These are phyloP conservation scores for Pemphigus obesinymphae DNA, from an alignment of 1,140 invertebrate species.

Conservation along the genomic window DNA sequence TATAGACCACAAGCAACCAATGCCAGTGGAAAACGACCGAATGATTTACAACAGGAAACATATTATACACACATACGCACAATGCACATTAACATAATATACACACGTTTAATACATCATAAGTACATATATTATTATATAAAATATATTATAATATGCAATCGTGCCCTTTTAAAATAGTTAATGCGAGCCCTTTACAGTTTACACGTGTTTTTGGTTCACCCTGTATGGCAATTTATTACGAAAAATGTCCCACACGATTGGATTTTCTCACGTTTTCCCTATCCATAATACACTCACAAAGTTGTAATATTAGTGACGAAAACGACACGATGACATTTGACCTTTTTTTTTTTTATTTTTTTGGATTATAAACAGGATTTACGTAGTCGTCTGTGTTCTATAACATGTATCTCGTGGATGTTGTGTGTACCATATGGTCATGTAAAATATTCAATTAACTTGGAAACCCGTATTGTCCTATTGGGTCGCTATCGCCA, in stretches of 20 bases:
- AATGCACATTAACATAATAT: too few relatives aligned
- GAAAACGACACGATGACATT: background rate
- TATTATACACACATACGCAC: too few relatives aligned
- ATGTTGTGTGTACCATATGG: conserved; percentile 10
- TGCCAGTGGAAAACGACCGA: conserved; percentile 1
- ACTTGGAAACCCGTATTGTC: conserved; percentile 2
- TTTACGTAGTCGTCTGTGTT: background rate
- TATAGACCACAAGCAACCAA: background rate
- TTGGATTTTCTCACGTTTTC: conserved; percentile 29
- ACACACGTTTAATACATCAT: background rate
- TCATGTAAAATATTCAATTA: conserved; percentile 31
- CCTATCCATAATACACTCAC: background rate
- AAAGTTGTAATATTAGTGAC: background rate
- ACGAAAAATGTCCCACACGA: background rate
- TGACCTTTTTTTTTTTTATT: background rate
- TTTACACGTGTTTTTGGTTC: conserved; percentile 26
- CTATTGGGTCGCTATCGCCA: background rate
- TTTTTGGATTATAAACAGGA: background rate
- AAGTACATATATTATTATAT: background rate
- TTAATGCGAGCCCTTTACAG: conserved; percentile 10
- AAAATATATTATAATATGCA: background rate
- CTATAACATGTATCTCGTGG: background rate
- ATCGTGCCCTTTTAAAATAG: background rate
- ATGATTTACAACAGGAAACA: conserved; percentile 28
- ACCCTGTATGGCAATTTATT: background rate